Evolutionary conservation across 2,797 vertebrate genomes (phyloP), one percentile per base, ranked within the genome.

Genomic region (Falco berigora): DNA sequence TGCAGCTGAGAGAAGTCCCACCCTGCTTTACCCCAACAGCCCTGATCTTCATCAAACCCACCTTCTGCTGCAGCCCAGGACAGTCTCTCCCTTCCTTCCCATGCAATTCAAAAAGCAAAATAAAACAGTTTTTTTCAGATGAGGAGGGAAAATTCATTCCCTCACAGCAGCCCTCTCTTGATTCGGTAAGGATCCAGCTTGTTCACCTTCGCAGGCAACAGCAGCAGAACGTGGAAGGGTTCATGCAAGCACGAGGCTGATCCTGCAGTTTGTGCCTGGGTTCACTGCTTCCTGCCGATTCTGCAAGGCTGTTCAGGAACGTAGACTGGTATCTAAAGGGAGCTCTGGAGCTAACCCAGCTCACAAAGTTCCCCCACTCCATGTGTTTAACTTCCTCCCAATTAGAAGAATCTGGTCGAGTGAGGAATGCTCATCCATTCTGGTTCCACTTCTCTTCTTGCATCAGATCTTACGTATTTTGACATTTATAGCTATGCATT

Each of bases 351-450:
- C 88, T 52, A 91, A 80, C 79, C 27, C 79, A 88, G 87, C 44
- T 81, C 69, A 76, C 53, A 82, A 73, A 67, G 52, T 46, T 88
- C 46, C 77, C 59, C 55, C 42, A 56, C 30, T 78, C 86, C 87
- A 92, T 62, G 67, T 90, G 84, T 86, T 95, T 52, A 77, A 94
- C 86, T 93, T 96, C 93, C 91, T 94, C 40, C 47, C 86, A 81
- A 34, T 82, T 82, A 91, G 76, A 88, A 49, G 78, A 73, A 77
- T 95, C 82, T 91, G 92, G 36, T 92, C 92, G 91, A 92, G 91
- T 50, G 82, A 96, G 87, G 84, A 97, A 96, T 83, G 87, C 76
- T 91, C 83, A 95, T 92, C 83, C 83, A 96, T 93, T 91, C 83
- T 94, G 85, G 66, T 90, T 91, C 82, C 69, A 79, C 64, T 96